phyloP scores from a whole-genome alignment of 2,888 invertebrate genomes.

The Sphinx pinastri region DNA sequence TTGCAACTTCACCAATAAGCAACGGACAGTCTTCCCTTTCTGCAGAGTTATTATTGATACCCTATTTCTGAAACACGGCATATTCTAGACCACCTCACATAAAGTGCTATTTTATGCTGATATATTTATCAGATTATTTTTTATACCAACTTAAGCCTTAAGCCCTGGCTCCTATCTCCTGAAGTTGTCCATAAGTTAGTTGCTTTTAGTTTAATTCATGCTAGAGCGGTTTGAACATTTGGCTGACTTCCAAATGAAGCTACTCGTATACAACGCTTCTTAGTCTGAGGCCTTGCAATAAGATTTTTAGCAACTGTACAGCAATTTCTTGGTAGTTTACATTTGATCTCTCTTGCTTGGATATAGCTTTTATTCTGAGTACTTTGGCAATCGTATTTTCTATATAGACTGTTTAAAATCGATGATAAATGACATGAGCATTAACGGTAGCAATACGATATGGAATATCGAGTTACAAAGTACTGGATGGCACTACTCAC shows the following conservation, averaged over 20 bases:
- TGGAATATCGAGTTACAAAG: too few species aligned
- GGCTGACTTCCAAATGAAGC: constrained; percentile 19
- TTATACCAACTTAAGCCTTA: constrained; percentile 6
- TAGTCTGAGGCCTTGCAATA: background rate
- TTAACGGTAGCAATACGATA: too few species aligned
- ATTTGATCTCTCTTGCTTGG: background rate
- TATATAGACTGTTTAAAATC: too few species aligned
- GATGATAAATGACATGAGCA: too few species aligned
- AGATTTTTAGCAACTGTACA: background rate
- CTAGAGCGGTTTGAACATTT: constrained; percentile 19
- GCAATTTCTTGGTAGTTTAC: background rate
- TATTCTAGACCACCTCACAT: too few species aligned
- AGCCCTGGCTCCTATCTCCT: constrained; percentile 8
- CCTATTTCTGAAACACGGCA: too few species aligned
- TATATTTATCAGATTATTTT: background rate
- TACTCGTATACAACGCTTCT: constrained; percentile 5
- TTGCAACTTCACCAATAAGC: too few species aligned
- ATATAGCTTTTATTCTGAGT: too few species aligned
- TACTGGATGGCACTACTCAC: too few species aligned
- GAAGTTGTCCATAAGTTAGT: constrained; percentile 23
- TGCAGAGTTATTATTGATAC: too few species aligned
- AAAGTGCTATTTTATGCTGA: background rate
- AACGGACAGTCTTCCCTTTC: too few species aligned
- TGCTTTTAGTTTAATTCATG: constrained; percentile 22
- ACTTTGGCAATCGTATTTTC: too few species aligned